These are phyloP conservation scores for Mormyrus lacerda DNA, from an alignment of 2,113 vertebrate genomes.

Conservation along the genomic window DNA sequence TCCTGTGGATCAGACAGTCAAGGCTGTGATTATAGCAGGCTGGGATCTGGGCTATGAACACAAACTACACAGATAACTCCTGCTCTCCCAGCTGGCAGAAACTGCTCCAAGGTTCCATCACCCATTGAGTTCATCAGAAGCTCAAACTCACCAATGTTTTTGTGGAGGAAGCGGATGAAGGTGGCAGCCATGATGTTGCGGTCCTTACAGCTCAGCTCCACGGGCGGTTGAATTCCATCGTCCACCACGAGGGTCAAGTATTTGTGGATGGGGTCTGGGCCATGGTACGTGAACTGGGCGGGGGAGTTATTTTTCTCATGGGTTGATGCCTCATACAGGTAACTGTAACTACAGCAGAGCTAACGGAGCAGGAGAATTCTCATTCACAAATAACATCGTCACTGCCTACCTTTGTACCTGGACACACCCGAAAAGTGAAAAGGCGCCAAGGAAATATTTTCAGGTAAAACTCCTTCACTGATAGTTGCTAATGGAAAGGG, in stretches of 20 bases:
- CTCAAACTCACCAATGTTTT: conserved; percentile 84
- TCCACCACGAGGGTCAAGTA: conserved; percentile 90
- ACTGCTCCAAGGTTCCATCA: neutral
- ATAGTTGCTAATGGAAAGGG: conserved; percentile 79
- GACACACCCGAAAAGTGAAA: conserved; percentile 94
- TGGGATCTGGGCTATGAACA: neutral
- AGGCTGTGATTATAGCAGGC: neutral
- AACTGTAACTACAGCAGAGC: neutral
- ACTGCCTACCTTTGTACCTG: conserved; percentile 87
- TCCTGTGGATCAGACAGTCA: conserved; percentile 53
- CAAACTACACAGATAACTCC: neutral
- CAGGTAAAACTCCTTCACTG: conserved; percentile 98
- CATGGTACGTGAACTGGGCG: conserved; percentile 87
- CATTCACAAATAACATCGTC: neutral
- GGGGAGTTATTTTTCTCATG: neutral
- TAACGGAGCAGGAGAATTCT: neutral
- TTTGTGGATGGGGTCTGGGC: conserved; percentile 89
- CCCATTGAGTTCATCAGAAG: neutral
- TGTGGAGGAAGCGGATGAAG: conserved; percentile 94
- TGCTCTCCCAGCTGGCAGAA: neutral
- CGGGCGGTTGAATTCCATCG: conserved; percentile 94
- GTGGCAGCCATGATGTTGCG: conserved; percentile 97
- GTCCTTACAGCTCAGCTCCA: conserved; percentile 97
- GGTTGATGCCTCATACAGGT: neutral
- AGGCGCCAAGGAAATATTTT: conserved; percentile 98